Conservation (phyloP, 2,797 vertebrate species). For the Typhlichthys eigenmanni region DNA sequence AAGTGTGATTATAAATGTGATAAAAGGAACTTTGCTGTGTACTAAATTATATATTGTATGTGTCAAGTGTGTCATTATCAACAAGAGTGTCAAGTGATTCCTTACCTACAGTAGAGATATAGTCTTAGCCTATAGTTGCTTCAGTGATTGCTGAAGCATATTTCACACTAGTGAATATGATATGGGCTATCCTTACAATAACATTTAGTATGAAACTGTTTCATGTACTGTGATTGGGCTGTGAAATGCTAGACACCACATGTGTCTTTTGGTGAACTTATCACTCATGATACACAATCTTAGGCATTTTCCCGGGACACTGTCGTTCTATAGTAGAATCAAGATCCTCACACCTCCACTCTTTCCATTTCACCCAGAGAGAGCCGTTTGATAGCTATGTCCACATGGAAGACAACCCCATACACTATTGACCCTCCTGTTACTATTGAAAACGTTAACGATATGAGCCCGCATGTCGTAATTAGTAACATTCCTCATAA, state of each 20-base stretch:
- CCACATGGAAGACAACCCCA: constrained; percentile 55
- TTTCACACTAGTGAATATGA: constrained; percentile 26
- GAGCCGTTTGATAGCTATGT: constrained; percentile 1
- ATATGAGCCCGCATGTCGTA: constrained; percentile 48
- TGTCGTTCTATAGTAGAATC: not conserved
- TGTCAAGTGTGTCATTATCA: constrained; percentile 12
- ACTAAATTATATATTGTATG: not conserved
- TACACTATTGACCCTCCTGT: constrained; percentile 42
- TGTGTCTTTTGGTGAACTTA: constrained; percentile 36
- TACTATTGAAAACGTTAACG: constrained; percentile 38
- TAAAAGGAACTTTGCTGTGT: not conserved
- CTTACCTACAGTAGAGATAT: constrained; percentile 19
- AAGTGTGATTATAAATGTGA: not conserved
- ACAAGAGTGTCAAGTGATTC: constrained; percentile 27
- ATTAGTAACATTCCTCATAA: constrained; percentile 65
- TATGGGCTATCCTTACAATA: constrained; percentile 13
- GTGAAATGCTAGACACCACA: not conserved
- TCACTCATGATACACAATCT: constrained; percentile 29
- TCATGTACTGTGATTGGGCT: no score
- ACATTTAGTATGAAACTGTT: no score
- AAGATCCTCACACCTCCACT: constrained; percentile 16
- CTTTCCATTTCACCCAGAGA: constrained; percentile 38
- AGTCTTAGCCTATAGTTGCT: constrained; percentile 14
- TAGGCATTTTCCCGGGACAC: constrained; percentile 33
- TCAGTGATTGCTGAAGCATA: constrained; percentile 16